phyloP scores from a whole-genome alignment of 2,888 invertebrate species.

The Drosophila mulleri region DNA sequence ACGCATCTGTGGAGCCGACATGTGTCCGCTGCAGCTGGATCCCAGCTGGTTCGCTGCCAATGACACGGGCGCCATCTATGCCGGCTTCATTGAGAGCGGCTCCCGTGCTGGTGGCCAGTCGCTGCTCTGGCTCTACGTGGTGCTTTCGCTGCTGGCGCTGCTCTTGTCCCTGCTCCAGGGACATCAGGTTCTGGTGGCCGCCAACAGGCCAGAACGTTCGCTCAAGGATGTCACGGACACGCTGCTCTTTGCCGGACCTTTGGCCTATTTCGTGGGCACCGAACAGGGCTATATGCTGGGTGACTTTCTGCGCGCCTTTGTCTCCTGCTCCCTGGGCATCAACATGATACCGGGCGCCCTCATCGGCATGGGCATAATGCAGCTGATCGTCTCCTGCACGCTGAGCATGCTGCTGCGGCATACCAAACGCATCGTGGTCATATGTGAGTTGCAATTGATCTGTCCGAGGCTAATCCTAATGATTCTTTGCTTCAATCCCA shows the following conservation, averaged over 20 bases:
- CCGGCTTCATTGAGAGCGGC: conserved; percentile 79
- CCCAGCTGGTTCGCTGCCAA: conserved; percentile 23
- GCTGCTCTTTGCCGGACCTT: conserved; percentile 89
- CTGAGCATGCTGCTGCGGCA: conserved; percentile 92
- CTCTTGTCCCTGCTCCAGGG: conserved; percentile 83
- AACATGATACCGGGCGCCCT: conserved; percentile 90
- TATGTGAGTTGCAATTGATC: conserved; percentile 86
- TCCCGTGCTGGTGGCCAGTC: conserved; percentile 76
- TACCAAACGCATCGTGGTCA: conserved; percentile 90
- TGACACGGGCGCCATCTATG: conserved; percentile 63
- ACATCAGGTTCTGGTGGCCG: conserved; percentile 85
- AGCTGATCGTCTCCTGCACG: conserved; percentile 91
- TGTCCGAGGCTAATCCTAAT: neutral
- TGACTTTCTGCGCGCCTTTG: conserved; percentile 93
- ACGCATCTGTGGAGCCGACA: conserved; percentile 87
- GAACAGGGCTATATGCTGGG: conserved; percentile 94
- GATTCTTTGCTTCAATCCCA: conserved; percentile 59
- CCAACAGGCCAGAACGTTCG: conserved; percentile 85
- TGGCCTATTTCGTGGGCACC: conserved; percentile 92
- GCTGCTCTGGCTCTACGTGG: conserved; percentile 83
- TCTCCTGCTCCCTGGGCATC: conserved; percentile 92
- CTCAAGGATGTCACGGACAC: conserved; percentile 85
- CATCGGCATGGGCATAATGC: conserved; percentile 90
- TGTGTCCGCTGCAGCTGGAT: conserved; percentile 85
- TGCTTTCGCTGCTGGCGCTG: conserved; percentile 85